Percentiles rank a stretch among this genome's conserved stretches.
Evolutionary conservation across 2,113 vertebrate species (phyloP).

Genomic region (Rhabdornis inornatus): DNA sequence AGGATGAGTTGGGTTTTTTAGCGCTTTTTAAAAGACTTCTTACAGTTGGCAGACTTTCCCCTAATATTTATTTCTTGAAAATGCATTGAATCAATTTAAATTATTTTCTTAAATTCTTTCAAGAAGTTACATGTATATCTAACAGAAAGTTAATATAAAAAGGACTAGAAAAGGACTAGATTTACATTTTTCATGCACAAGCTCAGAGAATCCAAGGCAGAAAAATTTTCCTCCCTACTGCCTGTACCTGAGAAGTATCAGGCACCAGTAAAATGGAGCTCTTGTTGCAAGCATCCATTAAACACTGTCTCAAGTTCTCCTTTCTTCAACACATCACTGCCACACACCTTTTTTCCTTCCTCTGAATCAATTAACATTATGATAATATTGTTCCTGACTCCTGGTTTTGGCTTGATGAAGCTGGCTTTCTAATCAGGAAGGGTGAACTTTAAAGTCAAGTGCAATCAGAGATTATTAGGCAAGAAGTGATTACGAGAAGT

Average conservation of each 20-base stretch:
- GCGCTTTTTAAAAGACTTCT: background rate
- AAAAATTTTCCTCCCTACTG: background rate
- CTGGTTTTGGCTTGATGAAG: constrained; percentile 60
- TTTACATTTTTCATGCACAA: background rate
- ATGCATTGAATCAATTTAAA: background rate
- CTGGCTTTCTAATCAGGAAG: constrained; percentile 68
- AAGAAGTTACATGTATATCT: background rate
- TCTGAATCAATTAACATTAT: constrained; percentile 25
- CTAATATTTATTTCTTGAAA: background rate
- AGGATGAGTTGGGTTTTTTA: background rate
- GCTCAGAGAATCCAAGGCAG: background rate
- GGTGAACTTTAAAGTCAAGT: constrained; percentile 71
- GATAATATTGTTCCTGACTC: constrained; percentile 43
- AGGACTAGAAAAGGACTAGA: background rate
- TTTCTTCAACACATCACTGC: background rate
- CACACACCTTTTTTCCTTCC: background rate
- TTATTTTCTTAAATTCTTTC: background rate
- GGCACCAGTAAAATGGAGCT: background rate
- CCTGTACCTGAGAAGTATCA: background rate
- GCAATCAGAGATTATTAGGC: constrained; percentile 70
- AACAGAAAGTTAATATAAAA: background rate
- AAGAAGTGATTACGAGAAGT: constrained; percentile 57
- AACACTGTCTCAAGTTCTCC: background rate
- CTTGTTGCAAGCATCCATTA: background rate
- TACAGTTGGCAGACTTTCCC: background rate